Percentiles rank a stretch among this genome's conserved stretches.
Conservation (phyloP, 1,140 invertebrate species). For the Brachionus paranguensis region DNA sequence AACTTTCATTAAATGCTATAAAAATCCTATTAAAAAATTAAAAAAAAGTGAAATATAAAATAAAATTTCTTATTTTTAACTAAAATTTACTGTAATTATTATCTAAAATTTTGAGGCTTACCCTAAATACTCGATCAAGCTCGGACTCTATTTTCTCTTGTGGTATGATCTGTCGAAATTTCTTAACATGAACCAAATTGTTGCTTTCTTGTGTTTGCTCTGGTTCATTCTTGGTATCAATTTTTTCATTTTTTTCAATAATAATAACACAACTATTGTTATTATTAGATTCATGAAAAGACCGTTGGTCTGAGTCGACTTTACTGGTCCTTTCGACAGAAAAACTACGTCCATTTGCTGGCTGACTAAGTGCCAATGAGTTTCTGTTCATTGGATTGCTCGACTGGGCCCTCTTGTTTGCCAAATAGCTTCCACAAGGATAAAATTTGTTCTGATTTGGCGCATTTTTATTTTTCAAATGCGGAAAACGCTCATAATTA, state of each 20-base stretch:
- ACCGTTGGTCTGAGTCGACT: neutral
- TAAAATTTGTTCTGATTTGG: slow-evolving; percentile 5
- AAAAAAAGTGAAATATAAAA: no score
- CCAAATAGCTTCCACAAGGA: neutral
- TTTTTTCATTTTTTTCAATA: neutral
- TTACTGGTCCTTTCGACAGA: neutral
- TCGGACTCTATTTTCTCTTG: slow-evolving; percentile 19
- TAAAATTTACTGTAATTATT: neutral
- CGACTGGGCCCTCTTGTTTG: neutral
- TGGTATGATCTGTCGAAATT: slow-evolving; percentile 8
- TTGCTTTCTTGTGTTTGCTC: neutral
- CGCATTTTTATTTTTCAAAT: slow-evolving; percentile 7
- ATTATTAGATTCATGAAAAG: neutral
- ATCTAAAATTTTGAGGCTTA: neutral
- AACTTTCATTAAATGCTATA: no score
- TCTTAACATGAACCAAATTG: neutral
- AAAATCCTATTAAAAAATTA: no score
- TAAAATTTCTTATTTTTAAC: no score
- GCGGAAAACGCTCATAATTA: slow-evolving; percentile 15
- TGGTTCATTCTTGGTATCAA: neutral
- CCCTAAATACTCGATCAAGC: slow-evolving; percentile 36
- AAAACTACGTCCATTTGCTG: neutral
- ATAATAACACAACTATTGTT: slow-evolving; percentile 25
- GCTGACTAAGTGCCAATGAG: neutral
- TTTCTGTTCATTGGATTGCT: neutral